Evolutionary conservation across 53 echinoderm and acorn worm species (phyloP).

Genomic region (Arbacia lixula): DNA sequence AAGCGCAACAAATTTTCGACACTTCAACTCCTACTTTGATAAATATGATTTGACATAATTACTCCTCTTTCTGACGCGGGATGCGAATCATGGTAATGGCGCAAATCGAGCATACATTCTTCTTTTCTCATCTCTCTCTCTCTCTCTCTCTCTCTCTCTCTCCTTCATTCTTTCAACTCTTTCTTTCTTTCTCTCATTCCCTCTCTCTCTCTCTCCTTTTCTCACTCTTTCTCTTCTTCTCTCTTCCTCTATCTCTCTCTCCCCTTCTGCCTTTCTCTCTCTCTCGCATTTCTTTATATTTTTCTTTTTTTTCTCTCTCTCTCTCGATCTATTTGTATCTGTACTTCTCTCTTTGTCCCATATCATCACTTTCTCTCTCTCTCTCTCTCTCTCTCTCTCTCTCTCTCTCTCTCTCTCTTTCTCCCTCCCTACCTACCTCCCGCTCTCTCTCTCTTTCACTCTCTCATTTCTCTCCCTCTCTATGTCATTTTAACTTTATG

Average conservation of each 20-base stretch:
- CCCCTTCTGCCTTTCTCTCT: not conserved
- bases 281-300: not conserved
- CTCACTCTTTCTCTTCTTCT: too few relatives aligned
- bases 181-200: too few relatives aligned
- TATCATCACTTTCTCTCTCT: not conserved
- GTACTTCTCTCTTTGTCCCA: not conserved
- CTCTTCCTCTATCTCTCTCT: not conserved
- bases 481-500: not conserved
- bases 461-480: not conserved
- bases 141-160: too few relatives aligned
- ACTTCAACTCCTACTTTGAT: conserved; percentile 45
- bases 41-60: conserved; percentile 56
- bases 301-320: not conserved
- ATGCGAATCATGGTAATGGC: conserved; percentile 10
- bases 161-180: too few relatives aligned
- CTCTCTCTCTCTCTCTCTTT: not conserved
- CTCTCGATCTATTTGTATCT: not conserved
- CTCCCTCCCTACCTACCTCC: not conserved
- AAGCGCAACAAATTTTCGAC: conserved; percentile 39
- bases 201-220: too few relatives aligned
- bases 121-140: too few relatives aligned
- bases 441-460: not conserved
- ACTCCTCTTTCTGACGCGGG: conserved; percentile 28
- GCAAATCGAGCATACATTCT: too few relatives aligned
- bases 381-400: not conserved